A percentile compares a stretch with the other conserved stretches of the same genome.
Conservation (phyloP, 1,140 invertebrate species). For the Colletes latitarsis region DNA sequence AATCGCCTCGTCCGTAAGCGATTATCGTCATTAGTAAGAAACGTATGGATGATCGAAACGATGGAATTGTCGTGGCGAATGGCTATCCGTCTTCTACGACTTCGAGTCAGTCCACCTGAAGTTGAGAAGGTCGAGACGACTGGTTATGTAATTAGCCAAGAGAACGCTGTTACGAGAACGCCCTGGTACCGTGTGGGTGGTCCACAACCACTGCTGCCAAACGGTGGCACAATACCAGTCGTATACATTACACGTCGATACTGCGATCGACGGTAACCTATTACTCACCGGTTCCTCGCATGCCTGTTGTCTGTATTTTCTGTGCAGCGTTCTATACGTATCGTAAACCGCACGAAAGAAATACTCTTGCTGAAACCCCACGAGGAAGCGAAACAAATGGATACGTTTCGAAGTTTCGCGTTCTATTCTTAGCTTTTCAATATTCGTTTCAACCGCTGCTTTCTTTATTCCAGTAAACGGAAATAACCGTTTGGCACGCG, state of each 20-base stretch:
- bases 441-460: no score
- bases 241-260: slow-evolving; percentile 57
- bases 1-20: not conserved
- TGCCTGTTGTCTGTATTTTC: slow-evolving; percentile 20
- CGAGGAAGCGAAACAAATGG: no score
- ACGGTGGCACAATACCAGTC: slow-evolving; percentile 71
- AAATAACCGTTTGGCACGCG: no score
- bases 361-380: no score
- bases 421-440: no score
- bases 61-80: not conserved
- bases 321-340: not conserved
- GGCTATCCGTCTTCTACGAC: slow-evolving; percentile 16
- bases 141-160: slow-evolving; percentile 57
- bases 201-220: slow-evolving; percentile 48
- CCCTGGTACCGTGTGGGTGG: slow-evolving; percentile 64
- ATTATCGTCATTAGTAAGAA: slow-evolving; percentile 14
- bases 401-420: no score
- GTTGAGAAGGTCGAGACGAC: slow-evolving; percentile 40
- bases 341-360: no score
- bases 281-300: slow-evolving; percentile 50
- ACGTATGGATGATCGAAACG: not conserved
- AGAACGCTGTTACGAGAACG: slow-evolving; percentile 35
- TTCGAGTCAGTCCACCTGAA: slow-evolving; percentile 37
- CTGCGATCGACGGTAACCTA: slow-evolving; percentile 44
- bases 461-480: no score